A percentile compares a stretch with the other conserved stretches of the same genome.
phyloP scores from a whole-genome alignment of 2,797 vertebrate species.

The Platyrinchus mystaceus region DNA sequence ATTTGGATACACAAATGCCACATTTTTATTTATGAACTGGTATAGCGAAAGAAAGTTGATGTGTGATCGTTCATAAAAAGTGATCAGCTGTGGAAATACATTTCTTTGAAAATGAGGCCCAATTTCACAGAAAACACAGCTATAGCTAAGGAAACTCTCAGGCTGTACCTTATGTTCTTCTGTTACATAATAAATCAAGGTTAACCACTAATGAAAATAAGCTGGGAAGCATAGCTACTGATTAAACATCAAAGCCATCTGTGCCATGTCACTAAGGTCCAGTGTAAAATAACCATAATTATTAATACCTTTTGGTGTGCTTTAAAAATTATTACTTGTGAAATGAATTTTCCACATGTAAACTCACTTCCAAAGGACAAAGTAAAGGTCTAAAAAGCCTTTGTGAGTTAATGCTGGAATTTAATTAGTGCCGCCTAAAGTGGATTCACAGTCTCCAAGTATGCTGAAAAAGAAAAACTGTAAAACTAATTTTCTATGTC shows the following conservation, averaged over 20 bases:
- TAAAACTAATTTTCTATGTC: conserved; percentile 8
- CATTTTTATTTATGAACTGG: not conserved
- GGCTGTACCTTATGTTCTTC: not conserved
- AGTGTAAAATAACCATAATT: not conserved
- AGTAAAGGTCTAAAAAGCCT: conserved; percentile 9
- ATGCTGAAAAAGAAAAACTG: not conserved
- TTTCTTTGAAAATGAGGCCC: not conserved
- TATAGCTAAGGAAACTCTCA: not conserved
- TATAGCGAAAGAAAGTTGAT: not conserved
- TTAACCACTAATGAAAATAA: conserved; percentile 33
- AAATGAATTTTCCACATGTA: conserved; percentile 18
- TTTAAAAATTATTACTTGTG: conserved; percentile 40
- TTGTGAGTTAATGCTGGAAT: conserved; percentile 23
- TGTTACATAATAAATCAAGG: conserved; percentile 36
- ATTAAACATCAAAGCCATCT: conserved; percentile 28
- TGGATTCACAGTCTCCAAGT: not conserved
- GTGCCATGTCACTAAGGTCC: not conserved
- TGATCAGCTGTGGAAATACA: not conserved
- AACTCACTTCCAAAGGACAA: conserved; percentile 15
- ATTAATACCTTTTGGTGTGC: not conserved
- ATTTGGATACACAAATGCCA: not conserved
- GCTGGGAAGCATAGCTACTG: not conserved
- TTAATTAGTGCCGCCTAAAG: conserved; percentile 15
- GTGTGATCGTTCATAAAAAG: not conserved
- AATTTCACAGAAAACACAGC: not conserved